These are phyloP conservation scores for Erynnis tages DNA, from an alignment of 2,888 invertebrate genomes.

Conservation along the genomic window DNA sequence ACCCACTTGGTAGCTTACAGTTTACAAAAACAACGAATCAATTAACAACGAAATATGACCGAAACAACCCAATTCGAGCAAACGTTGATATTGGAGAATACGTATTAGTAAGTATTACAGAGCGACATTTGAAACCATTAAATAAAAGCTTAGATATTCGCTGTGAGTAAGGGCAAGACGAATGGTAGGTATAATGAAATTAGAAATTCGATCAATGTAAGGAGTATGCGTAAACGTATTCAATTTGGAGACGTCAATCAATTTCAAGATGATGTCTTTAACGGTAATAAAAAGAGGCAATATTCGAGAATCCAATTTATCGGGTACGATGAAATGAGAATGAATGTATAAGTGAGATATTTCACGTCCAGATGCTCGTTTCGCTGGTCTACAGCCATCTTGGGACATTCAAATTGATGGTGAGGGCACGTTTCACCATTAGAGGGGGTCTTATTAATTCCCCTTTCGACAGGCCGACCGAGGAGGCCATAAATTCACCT, in stretches of 20 bases:
- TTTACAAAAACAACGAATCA: too few relatives aligned
- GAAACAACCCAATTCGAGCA: neutral
- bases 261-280: constrained; percentile 39
- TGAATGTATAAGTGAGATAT: constrained; percentile 48
- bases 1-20: too few relatives aligned
- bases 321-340: constrained; percentile 37
- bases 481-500: constrained; percentile 80
- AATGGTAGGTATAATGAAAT: constrained; percentile 21
- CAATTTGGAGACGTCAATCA: constrained; percentile 37
- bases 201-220: constrained; percentile 21
- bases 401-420: constrained; percentile 80
- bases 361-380: constrained; percentile 68
- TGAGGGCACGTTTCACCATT: constrained; percentile 80
- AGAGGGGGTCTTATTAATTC: constrained; percentile 81
- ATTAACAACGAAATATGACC: neutral
- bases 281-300: constrained; percentile 56
- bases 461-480: constrained; percentile 81
- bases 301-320: constrained; percentile 62
- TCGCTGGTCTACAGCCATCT: constrained; percentile 69
- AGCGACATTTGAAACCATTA: constrained; percentile 12
- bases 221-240: constrained; percentile 28
- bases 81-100: too few relatives aligned
- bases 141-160: constrained; percentile 12
- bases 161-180: neutral
- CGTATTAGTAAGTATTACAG: neutral